These are phyloP conservation scores for Clusia tigrina DNA, from an alignment of 2,888 invertebrate species.

Conservation along the genomic window DNA sequence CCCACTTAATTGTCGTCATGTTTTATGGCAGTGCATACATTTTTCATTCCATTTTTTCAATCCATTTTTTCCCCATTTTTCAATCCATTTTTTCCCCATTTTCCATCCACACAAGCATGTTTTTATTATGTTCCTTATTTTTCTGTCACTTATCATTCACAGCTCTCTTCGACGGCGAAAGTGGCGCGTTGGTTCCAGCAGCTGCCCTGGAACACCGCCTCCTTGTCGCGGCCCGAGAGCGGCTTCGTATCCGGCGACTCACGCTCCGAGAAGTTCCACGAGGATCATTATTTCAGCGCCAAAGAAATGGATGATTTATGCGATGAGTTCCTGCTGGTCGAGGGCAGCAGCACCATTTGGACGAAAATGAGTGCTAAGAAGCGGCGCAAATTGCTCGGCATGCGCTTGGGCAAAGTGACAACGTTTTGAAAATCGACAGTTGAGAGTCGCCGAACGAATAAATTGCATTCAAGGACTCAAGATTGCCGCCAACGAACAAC, in stretches of 20 bases:
- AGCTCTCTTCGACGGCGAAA: slow-evolving; percentile 80
- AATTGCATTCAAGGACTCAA: too few species aligned
- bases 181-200: slow-evolving; percentile 84
- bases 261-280: slow-evolving; percentile 67
- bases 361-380: slow-evolving; percentile 76
- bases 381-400: slow-evolving; percentile 73
- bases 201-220: slow-evolving; percentile 67
- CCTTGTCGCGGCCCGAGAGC: slow-evolving; percentile 78
- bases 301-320: slow-evolving; percentile 64
- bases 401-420: slow-evolving; percentile 77
- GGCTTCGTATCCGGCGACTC: slow-evolving; percentile 77
- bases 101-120: slow-evolving; percentile 4
- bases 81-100: slow-evolving; percentile 18
- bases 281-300: slow-evolving; percentile 62
- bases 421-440: slow-evolving; percentile 68
- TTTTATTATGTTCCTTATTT: slow-evolving; percentile 4
- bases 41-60: slow-evolving; percentile 11
- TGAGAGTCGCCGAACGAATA: too few species aligned
- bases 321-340: slow-evolving; percentile 72
- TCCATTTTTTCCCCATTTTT: background rate
- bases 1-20: slow-evolving; percentile 28
- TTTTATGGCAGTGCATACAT: slow-evolving; percentile 10
- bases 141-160: too few species aligned
- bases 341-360: slow-evolving; percentile 73
- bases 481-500: too few species aligned